Evolutionary conservation across 2,888 invertebrate species (phyloP), one percentile per base, ranked within the genome.

Genomic region (Cataglyphis albicans): DNA sequence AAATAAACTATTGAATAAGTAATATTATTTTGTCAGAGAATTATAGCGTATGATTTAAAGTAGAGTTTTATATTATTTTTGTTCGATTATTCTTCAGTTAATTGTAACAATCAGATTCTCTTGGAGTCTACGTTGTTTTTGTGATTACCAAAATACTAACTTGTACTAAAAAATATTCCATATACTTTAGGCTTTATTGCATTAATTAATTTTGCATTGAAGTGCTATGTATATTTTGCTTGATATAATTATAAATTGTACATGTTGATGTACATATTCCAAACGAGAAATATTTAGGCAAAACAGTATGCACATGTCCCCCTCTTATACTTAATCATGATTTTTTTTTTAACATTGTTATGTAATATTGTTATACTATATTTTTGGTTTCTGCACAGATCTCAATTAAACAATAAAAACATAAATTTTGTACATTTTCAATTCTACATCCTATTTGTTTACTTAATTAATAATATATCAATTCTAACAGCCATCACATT

Each of bases 371-470:
- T 38, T 52, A 52, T 52, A 84, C 70, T 81, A 83, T 67, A 84
- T 84, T 87, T 82, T 84, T 87, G 84, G 78, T 87, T 76, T 52
- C 48, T 83, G 81, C 84, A 86, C 64, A 35, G 41, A 88, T 70
- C 41, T 81, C 29, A 74, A 84, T 86, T 83, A 75, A 85, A 67
- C 64, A 64, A 83, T 89, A 89, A 86, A 89, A 89, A 89, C 89
- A 89, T 89, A 89, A 72, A 85, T 72, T 81, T 61, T 81, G 83
- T 84, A 88, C 84, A 83, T 85, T 85, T 85, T 80, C 65, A 85
- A 68, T 86, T 74, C 57, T 83, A 61, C 65, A 85, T 82, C 83
- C 68, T 80, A 81, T 29, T 76, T 67, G 38, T 61, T 76, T 48
- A 83, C 84, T 75, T 78, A 81, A 72, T 83, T 74, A 76, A 76